Evolutionary conservation across 2,113 vertebrate genomes (phyloP), one percentile per base, ranked within the genome.

Genomic region (Muscicapa adusta): DNA sequence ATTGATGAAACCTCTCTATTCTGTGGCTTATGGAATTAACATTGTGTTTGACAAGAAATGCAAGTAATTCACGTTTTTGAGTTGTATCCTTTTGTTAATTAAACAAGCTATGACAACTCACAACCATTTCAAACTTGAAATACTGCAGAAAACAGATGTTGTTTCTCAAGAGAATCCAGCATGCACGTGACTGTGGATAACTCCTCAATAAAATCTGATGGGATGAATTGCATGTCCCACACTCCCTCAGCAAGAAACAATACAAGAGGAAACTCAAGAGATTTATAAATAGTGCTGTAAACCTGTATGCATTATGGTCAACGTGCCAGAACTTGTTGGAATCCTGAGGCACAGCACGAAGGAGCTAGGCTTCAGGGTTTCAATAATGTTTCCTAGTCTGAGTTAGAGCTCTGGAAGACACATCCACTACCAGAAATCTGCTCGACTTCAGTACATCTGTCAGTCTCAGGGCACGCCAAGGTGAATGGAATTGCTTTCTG

Each of bases 131-230:
- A 75, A 68, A 88, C 53, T 42, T 90, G 72, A 96, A 95, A 95
- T 72, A 60, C 72, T 72, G 65, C 60, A 93, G 90, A 96, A 91
- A 94, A 77, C 93, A 96, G 96, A 96, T 97, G 94, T 56, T 85
- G 62, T 80, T 89, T 96, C 93, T 92, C 92, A 60, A 53, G 94
- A 88, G 88, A 94, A 84, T 53, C 53, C 47, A 90, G 43, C 72
- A 81, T 10, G 47, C 36, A 24, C 16, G 17, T 71, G 91, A 84
- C 51, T 94, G 72, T 0, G 1, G 79, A 93, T 90, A 88, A 83
- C 65, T 95, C 77, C 82, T 90, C 85, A 93, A 78, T 95, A 94
- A 96, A 96, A 93, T 81, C 72, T 80, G 76, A 93, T 63, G 61
- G 90, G 79, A 62, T 74, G 82, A 91, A 91, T 4, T 88, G 90